Percentiles rank a stretch among this genome's conserved stretches.
phyloP scores from a whole-genome alignment of 2,888 invertebrate genomes.

The Vesta saturnalis region DNA sequence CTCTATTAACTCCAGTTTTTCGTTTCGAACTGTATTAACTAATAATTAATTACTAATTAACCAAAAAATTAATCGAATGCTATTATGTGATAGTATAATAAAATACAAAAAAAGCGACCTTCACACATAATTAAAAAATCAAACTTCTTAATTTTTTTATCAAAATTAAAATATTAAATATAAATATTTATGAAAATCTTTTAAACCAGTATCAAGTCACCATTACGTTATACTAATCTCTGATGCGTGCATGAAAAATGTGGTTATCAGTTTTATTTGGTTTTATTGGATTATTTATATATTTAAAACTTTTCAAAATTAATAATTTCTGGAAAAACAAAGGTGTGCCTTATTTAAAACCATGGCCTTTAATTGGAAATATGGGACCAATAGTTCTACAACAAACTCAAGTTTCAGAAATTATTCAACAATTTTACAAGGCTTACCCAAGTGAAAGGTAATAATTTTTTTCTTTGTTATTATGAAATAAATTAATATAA shows the following conservation, averaged over 20 bases:
- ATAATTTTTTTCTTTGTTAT: neutral
- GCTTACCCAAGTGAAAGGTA: neutral
- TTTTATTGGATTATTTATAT: neutral
- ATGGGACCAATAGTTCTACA: neutral
- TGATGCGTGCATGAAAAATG: neutral
- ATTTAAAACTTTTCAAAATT: neutral
- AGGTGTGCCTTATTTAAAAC: neutral
- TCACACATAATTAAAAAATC: too few relatives aligned
- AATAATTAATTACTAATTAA: too few relatives aligned
- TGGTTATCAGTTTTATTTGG: neutral
- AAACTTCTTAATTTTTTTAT: too few relatives aligned
- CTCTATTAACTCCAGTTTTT: too few relatives aligned
- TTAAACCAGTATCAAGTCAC: too few relatives aligned
- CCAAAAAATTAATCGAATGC: too few relatives aligned
- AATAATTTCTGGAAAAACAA: neutral
- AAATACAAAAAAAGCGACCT: too few relatives aligned
- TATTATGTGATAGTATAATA: too few relatives aligned
- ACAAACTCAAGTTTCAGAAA: neutral
- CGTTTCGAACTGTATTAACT: too few relatives aligned
- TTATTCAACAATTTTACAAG: neutral
- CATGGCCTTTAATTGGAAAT: slow-evolving; percentile 2
- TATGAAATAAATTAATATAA: neutral
- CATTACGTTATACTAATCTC: too few relatives aligned
- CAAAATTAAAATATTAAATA: too few relatives aligned
- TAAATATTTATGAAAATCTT: too few relatives aligned